Percentiles rank a stretch among this genome's conserved stretches.
These are phyloP conservation scores for Drosophila sturtevanti DNA, from an alignment of 1,140 invertebrate species.

Conservation along the genomic window DNA sequence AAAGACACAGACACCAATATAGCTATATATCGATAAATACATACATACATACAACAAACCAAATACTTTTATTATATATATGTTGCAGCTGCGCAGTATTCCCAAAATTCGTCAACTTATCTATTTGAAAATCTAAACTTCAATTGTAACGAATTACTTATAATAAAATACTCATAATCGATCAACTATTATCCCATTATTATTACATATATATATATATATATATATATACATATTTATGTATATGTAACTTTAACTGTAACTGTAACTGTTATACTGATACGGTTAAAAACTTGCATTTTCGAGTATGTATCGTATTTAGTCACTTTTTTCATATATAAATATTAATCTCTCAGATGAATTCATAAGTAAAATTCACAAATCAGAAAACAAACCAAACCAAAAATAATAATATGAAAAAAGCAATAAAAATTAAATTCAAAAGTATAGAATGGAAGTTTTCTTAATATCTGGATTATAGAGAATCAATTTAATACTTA, in stretches of 20 bases:
- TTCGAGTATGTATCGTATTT: slow-evolving; percentile 4
- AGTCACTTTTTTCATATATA: slow-evolving; percentile 45
- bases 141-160: slow-evolving; percentile 63
- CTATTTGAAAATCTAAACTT: slow-evolving; percentile 36
- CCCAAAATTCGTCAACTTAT: slow-evolving; percentile 14
- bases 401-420: not conserved
- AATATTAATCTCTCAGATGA: slow-evolving; percentile 41
- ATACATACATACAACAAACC: slow-evolving; percentile 27
- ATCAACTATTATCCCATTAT: slow-evolving; percentile 43
- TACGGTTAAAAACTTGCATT: not conserved
- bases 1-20: slow-evolving; percentile 22
- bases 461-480: too few relatives aligned
- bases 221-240: not conserved
- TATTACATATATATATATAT: slow-evolving; percentile 1
- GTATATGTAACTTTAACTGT: not conserved
- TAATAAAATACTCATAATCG: slow-evolving; percentile 54
- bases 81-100: slow-evolving; percentile 51
- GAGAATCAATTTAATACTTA: too few relatives aligned
- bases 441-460: slow-evolving; percentile 35
- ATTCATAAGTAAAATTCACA: slow-evolving; percentile 35
- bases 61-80: slow-evolving; percentile 20
- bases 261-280: not conserved
- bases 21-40: slow-evolving; percentile 6
- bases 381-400: not conserved
- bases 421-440: slow-evolving; percentile 48